Evolutionary conservation across 2,113 vertebrate genomes (phyloP), one percentile per base, ranked within the genome.

Genomic region (Callocephalon fimbriatum): DNA sequence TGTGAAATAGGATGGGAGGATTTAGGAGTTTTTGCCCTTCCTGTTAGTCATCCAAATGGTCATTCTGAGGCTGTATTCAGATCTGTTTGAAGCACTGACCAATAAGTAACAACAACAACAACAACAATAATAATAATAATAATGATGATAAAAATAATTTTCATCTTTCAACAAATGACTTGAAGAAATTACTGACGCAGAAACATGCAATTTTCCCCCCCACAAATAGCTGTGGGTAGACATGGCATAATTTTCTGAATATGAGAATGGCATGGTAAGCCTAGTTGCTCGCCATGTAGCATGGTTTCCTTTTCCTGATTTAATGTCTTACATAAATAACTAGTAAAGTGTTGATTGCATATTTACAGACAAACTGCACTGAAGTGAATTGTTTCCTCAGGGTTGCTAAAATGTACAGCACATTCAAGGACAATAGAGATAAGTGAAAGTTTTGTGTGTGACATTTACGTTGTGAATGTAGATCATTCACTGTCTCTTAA

Each of bases 131-230:
- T 29, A 40, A 15, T 16, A 5, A n/a, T 47, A 47, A 10, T 29
- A 40, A 15, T 16, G 5, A n/a, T 20, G 13, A n/a, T 51, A 31
- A 71, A 15, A 37, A 44, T 48, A 21, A 17, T 86, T 59, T 75
- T n/a, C n/a, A 12, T 61, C 72, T 79, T 80, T 68, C 42, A 74
- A 9, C 20, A 56, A 71, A 56, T 29, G 56, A n/a, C 42, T 82
- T 31, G 45, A 65, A 47, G 50, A 42, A 70, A 42, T 20, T 78
- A 29, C 25, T 67, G 42, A 12, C 3, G 11, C 29, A 86, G 72
- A 86, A 82, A 65, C 0, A 0, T 76, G 21, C 4, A 25, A 1
- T 29, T 88, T 5, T 9, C 7, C 4, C 12, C 15, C 3, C 10
- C 15, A 9, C 6, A 54, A 74, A 42, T 54, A 89, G 29, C 9